phyloP scores from a whole-genome alignment of 2,797 vertebrate genomes.

The Hyperoplus lanceolatus region DNA sequence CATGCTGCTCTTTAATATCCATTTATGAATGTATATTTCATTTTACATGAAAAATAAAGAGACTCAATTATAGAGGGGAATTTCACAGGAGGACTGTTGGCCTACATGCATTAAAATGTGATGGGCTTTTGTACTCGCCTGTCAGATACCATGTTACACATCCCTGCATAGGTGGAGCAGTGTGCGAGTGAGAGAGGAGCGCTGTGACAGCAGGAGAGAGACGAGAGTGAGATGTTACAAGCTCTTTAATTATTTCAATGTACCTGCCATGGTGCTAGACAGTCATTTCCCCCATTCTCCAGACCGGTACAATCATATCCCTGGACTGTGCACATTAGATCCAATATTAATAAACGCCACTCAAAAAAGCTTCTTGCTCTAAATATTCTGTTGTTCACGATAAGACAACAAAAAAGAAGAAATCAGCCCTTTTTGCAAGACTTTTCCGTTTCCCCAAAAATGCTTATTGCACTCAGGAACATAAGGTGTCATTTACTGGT shows the following conservation, averaged over 20 bases:
- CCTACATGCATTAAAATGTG: constrained; percentile 14
- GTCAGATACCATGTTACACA: neutral
- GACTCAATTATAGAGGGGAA: constrained; percentile 30
- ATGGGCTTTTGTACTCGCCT: neutral
- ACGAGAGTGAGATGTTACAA: constrained; percentile 18
- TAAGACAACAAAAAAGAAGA: constrained; percentile 1
- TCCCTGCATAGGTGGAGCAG: neutral
- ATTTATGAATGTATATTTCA: constrained; percentile 53
- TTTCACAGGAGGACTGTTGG: neutral
- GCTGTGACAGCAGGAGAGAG: neutral
- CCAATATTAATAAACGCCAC: constrained; percentile 41
- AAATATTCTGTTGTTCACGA: constrained; percentile 37
- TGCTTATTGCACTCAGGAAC: constrained; percentile 13
- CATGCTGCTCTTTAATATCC: constrained; percentile 33
- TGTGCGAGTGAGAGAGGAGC: neutral
- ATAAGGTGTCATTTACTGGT: constrained; percentile 28
- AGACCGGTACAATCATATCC: constrained; percentile 19
- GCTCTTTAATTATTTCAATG: constrained; percentile 39
- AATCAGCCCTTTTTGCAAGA: constrained; percentile 22
- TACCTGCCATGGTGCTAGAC: constrained; percentile 21
- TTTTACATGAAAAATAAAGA: constrained; percentile 42
- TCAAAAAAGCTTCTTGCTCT: constrained; percentile 43
- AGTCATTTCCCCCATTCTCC: constrained; percentile 17
- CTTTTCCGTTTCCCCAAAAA: neutral
- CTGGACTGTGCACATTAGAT: constrained; percentile 43